A percentile compares a stretch with the other conserved stretches of the same genome.
Conservation (phyloP, 2,113 vertebrate species). For the Gallinago paraguaiae region DNA sequence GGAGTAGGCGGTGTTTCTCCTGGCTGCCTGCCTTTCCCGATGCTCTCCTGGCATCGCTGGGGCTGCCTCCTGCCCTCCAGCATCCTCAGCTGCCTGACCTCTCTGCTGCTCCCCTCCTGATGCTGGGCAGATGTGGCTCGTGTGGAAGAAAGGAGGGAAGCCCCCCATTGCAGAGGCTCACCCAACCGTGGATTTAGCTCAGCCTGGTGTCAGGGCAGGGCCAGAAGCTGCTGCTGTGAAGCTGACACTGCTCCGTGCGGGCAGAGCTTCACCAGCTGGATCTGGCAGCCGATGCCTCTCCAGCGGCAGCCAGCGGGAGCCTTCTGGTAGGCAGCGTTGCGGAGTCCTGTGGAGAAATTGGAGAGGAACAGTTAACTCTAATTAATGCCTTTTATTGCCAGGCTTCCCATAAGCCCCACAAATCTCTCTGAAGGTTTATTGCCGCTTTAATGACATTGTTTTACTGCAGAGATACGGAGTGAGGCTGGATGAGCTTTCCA, state of each 20-base stretch:
- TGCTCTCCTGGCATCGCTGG: background rate
- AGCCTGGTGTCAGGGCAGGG: background rate
- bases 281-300: background rate
- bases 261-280: background rate
- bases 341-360: background rate
- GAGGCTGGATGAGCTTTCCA: background rate
- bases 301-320: background rate
- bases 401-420: background rate
- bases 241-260: background rate
- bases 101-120: background rate
- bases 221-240: background rate
- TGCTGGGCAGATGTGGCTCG: background rate
- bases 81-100: background rate
- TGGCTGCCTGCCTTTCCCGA: background rate
- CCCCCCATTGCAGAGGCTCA: background rate
- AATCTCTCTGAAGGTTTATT: conserved; percentile 16
- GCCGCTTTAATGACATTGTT: background rate
- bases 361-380: background rate
- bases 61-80: background rate
- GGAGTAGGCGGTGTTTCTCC: background rate
- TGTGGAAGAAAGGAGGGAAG: background rate
- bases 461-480: background rate
- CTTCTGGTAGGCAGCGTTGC: background rate
- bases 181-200: background rate
- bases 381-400: background rate